Conservation (phyloP, 2,797 vertebrate genomes). For the Erpetoichthys calabaricus region DNA sequence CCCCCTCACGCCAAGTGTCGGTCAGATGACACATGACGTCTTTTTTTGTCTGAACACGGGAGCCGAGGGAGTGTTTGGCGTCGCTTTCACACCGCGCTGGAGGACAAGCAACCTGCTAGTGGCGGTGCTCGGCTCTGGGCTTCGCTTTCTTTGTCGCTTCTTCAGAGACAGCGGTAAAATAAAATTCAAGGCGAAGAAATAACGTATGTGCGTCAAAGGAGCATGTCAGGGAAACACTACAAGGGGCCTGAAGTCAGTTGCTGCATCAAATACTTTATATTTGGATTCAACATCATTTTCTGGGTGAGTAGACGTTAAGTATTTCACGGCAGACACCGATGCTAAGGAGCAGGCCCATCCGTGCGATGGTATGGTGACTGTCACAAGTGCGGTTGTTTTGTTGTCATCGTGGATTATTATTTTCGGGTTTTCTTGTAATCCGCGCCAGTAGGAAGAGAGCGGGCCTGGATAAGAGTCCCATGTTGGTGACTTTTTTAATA, state of each 20-base stretch:
- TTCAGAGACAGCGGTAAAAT: conserved; percentile 1
- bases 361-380: no score
- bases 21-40: conserved; percentile 10
- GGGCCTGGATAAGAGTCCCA: not conserved
- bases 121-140: conserved; percentile 5
- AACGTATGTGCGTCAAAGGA: conserved; percentile 53
- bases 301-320: conserved; percentile 63
- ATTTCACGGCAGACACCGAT: not conserved
- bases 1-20: no score
- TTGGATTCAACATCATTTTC: conserved; percentile 97
- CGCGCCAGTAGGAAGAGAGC: not conserved
- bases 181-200: conserved; percentile 12
- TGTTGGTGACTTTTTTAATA: not conserved
- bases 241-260: conserved; percentile 97
- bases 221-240: conserved; percentile 90
- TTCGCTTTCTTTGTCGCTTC: conserved; percentile 5
- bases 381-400: no score
- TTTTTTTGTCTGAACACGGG: conserved; percentile 5
- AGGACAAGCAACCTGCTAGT: conserved; percentile 2
- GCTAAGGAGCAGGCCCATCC: no score
- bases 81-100: not conserved
- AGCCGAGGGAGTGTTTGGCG: conserved; percentile 8
- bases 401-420: no score
- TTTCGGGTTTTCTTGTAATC: no score
- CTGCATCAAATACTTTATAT: conserved; percentile 98